phyloP scores from a whole-genome alignment of 2,113 vertebrate genomes.

The Scolopax mira region DNA sequence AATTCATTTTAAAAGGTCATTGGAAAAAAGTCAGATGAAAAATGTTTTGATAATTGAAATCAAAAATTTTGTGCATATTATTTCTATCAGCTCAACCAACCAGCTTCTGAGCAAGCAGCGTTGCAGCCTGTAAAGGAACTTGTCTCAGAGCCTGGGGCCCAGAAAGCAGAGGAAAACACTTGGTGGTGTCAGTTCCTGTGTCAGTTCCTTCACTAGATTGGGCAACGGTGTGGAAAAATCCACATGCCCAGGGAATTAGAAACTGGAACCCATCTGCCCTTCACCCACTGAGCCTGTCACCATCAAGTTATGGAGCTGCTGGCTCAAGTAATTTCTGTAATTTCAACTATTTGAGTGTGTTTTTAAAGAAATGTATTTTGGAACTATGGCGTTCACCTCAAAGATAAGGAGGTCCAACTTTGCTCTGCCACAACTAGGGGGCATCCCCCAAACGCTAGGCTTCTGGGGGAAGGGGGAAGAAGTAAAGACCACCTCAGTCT shows the following conservation, averaged over 20 bases:
- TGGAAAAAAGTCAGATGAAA: background rate
- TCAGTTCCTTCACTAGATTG: background rate
- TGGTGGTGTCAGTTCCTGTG: background rate
- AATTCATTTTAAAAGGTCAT: background rate
- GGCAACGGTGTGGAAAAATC: background rate
- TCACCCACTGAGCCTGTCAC: background rate
- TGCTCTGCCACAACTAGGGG: background rate
- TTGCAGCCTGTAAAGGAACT: background rate
- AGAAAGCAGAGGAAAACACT: background rate
- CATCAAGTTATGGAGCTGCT: background rate
- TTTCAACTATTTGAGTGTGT: background rate
- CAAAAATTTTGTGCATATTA: background rate
- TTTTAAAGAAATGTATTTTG: background rate
- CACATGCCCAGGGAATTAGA: background rate
- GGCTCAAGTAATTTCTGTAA: background rate
- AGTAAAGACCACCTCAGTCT: background rate
- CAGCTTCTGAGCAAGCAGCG: background rate
- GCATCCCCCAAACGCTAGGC: background rate
- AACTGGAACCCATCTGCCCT: background rate
- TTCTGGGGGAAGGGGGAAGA: background rate
- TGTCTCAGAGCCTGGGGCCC: background rate
- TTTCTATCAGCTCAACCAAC: background rate
- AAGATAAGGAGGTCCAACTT: background rate
- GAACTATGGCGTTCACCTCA: background rate
- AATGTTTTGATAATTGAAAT: background rate